Evolutionary conservation across 53 echinoderm and acorn worm species (phyloP).

Genomic region (Temnopleurus reevesii): DNA sequence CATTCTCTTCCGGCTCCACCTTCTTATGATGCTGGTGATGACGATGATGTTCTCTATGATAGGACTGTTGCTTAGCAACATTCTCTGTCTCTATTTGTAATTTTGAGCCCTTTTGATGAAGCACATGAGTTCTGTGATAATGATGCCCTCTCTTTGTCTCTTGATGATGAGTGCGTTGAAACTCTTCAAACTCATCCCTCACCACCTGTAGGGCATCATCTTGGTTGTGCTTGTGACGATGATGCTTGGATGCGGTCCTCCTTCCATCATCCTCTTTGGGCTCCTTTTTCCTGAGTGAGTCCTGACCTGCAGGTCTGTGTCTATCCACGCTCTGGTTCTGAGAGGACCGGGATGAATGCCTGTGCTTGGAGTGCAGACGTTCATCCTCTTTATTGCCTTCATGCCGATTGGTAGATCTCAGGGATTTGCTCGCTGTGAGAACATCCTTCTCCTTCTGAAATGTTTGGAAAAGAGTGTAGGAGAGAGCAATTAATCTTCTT

Average conservation of each 20-base stretch:
- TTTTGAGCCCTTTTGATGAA: background rate
- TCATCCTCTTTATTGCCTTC: slow-evolving; percentile 13
- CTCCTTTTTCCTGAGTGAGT: background rate
- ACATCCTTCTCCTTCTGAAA: slow-evolving; percentile 17
- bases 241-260: background rate
- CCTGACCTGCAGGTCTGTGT: background rate
- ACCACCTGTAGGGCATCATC: background rate
- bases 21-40: background rate
- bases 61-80: background rate
- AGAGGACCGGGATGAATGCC: slow-evolving; percentile 3
- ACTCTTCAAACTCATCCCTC: slow-evolving; percentile 12
- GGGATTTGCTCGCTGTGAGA: background rate
- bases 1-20: background rate
- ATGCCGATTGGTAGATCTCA: background rate
- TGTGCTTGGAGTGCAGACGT: slow-evolving; percentile 1
- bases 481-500: no score
- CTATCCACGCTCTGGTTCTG: background rate
- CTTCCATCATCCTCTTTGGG: background rate
- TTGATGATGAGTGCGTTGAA: background rate
- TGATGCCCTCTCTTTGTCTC: background rate
- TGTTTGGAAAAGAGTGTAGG: no score
- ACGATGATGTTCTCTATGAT: background rate
- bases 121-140: background rate
- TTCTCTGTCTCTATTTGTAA: slow-evolving; percentile 5
- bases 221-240: background rate